Evolutionary conservation across 2,888 invertebrate genomes (phyloP).

Genomic region (Nezara viridula): DNA sequence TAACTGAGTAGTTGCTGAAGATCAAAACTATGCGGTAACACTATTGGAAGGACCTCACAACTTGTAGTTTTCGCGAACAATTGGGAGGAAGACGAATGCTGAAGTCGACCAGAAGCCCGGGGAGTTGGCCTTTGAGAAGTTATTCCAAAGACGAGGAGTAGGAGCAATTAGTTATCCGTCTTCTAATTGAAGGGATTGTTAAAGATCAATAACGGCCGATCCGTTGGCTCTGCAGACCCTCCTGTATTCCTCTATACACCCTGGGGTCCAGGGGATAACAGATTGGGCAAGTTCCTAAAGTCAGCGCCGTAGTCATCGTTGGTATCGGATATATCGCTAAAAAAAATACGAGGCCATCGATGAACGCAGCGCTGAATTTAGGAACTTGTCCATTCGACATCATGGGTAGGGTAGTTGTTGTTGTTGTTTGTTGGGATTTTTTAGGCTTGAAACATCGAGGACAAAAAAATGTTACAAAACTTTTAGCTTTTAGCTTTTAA

Average conservation of each 20-base stretch:
- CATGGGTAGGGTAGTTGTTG: too few relatives aligned
- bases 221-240: background rate
- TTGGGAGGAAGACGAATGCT: background rate
- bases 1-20: background rate
- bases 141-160: background rate
- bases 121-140: constrained; percentile 42
- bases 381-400: too few relatives aligned
- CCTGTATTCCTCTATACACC: background rate
- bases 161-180: constrained; percentile 1
- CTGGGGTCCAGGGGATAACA: background rate
- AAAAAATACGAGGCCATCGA: too few relatives aligned
- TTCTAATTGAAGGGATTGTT: constrained; percentile 42
- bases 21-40: background rate
- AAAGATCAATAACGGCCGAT: constrained; percentile 30
- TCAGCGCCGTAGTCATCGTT: too few relatives aligned
- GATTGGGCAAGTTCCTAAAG: too few relatives aligned
- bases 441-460: too few relatives aligned
- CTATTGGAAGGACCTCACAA: background rate
- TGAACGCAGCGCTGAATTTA: too few relatives aligned
- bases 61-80: background rate
- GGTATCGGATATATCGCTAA: too few relatives aligned
- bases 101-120: background rate
- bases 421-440: too few relatives aligned
- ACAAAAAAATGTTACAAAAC: too few relatives aligned
- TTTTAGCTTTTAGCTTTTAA: too few relatives aligned